Evolutionary conservation across 2,888 invertebrate species (phyloP).

Genomic region (Onchidella celtica): DNA sequence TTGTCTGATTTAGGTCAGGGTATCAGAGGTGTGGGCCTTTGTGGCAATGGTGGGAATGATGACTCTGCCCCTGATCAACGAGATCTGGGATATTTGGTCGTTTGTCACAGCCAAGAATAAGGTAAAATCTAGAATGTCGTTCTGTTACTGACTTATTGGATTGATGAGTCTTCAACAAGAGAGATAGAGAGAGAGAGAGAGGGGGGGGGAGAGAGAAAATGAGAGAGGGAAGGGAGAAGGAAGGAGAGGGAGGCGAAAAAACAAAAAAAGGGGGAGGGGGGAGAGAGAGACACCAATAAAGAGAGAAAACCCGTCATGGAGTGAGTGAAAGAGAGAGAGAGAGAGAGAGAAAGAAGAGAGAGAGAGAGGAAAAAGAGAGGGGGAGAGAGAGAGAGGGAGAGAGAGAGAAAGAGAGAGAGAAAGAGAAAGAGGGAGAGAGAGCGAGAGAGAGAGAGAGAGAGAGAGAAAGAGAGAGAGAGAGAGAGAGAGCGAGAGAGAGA

Average conservation of each 20-base stretch:
- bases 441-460: not conserved
- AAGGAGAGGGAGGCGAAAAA: not conserved
- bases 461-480: no score
- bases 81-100: slow-evolving; percentile 62
- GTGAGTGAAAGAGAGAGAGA: slow-evolving; percentile 33
- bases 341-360: slow-evolving; percentile 24
- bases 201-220: not conserved
- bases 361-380: slow-evolving; percentile 9
- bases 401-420: slow-evolving; percentile 11
- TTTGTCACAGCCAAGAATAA: slow-evolving; percentile 49
- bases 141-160: no score
- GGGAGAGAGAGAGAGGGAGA: slow-evolving; percentile 37
- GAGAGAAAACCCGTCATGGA: slow-evolving; percentile 23
- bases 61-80: slow-evolving; percentile 70
- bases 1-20: slow-evolving; percentile 73
- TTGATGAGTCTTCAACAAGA: no score
- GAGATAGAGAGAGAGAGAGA: not conserved
- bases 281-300: slow-evolving; percentile 12
- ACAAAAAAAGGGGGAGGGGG: not conserved
- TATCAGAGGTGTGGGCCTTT: slow-evolving; percentile 72
- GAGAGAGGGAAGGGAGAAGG: no score
- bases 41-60: slow-evolving; percentile 74
- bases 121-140: no score
- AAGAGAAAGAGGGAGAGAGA: no score
- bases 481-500: no score